Percentiles rank a stretch among this genome's conserved stretches.
Conservation (phyloP, 1,140 invertebrate species). For the Campodea augens region DNA sequence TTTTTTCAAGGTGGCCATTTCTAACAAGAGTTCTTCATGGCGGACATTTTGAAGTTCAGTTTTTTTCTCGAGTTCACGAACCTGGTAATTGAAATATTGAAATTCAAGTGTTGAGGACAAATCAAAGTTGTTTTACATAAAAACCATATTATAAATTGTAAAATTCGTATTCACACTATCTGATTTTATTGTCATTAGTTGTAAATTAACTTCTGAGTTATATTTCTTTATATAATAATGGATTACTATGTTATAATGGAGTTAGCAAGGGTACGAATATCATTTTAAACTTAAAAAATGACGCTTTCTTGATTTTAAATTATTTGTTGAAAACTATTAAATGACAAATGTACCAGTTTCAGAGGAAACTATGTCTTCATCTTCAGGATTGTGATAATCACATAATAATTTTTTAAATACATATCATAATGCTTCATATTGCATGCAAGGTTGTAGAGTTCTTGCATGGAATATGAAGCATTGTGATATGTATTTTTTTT, state of each 20-base stretch:
- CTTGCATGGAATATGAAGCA: too few relatives aligned
- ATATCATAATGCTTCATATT: too few relatives aligned
- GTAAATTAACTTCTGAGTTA: background rate
- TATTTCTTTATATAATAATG: background rate
- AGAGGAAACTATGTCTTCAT: too few relatives aligned
- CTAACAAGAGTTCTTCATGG: slow-evolving; percentile 70
- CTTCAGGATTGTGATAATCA: too few relatives aligned
- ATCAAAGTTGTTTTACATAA: background rate
- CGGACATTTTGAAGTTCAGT: slow-evolving; percentile 67
- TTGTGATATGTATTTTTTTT: too few relatives aligned
- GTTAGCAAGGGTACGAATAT: background rate
- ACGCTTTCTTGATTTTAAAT: too few relatives aligned
- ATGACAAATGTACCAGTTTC: too few relatives aligned
- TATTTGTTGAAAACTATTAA: too few relatives aligned
- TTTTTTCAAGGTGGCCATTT: slow-evolving; percentile 45
- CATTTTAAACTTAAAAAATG: too few relatives aligned
- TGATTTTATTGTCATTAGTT: background rate
- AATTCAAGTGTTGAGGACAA: slow-evolving; percentile 16
- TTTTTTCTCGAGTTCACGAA: slow-evolving; percentile 63
- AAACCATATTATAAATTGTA: background rate
- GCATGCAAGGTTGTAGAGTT: too few relatives aligned
- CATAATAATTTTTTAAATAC: too few relatives aligned
- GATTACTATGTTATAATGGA: background rate
- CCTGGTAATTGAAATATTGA: slow-evolving; percentile 44
- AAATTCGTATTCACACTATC: background rate